Evolutionary conservation across 1,140 invertebrate species (phyloP).

Genomic region (Trichonephila clavipes): DNA sequence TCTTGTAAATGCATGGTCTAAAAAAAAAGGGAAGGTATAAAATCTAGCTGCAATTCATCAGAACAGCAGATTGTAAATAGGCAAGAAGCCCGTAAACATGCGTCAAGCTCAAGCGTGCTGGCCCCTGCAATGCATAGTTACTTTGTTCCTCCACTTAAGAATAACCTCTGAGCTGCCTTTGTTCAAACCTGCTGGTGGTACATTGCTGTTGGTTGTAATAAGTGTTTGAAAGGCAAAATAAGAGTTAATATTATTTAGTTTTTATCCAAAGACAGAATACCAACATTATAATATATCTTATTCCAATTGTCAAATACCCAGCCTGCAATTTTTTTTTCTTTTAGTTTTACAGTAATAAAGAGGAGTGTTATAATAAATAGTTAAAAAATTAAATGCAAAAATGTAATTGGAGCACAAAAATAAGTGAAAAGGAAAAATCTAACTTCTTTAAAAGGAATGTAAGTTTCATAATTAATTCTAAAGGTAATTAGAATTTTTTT

Average conservation of each 20-base stretch:
- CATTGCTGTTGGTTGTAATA: background rate
- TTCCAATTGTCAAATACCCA: conserved; percentile 14
- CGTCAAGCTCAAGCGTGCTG: conserved; percentile 76
- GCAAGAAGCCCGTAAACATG: conserved; percentile 75
- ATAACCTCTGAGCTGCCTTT: conserved; percentile 25
- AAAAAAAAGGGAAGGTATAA: conserved; percentile 51
- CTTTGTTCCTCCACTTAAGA: conserved; percentile 55
- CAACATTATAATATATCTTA: conserved; percentile 32
- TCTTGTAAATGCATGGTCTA: conserved; percentile 24
- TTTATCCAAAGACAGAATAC: conserved; percentile 68
- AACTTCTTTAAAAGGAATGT: conserved; percentile 55
- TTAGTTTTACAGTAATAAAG: conserved; percentile 50
- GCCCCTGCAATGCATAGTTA: conserved; percentile 71
- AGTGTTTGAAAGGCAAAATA: conserved; percentile 18
- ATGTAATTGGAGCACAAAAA: conserved; percentile 21
- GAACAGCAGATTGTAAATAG: conserved; percentile 39
- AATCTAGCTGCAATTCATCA: conserved; percentile 49
- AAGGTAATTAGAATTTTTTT: conserved; percentile 13
- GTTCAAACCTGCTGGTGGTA: conserved; percentile 55
- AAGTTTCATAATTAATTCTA: conserved; percentile 63
- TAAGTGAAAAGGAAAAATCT: conserved; percentile 44
- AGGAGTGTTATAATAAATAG: conserved; percentile 46
- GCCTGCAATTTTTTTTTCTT: background rate
- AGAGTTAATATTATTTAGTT: conserved; percentile 36
- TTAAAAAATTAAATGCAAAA: conserved; percentile 46